Evolutionary conservation across 2,113 vertebrate genomes (phyloP).

Genomic region (Sturnira hondurensis): DNA sequence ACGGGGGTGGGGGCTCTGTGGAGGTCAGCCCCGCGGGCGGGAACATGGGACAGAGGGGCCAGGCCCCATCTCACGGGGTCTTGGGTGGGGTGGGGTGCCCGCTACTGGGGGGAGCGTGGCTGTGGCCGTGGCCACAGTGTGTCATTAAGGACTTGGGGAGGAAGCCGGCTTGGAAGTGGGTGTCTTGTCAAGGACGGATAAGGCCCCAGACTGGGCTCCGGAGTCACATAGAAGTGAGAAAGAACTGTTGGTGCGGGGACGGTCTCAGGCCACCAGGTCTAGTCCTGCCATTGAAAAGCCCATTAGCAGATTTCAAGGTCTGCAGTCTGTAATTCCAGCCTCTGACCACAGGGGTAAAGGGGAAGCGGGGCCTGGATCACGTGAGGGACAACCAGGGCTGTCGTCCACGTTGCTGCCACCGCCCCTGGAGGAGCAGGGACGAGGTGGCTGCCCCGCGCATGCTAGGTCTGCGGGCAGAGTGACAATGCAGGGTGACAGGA

Average conservation of each 20-base stretch:
- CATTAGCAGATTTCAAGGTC: background rate
- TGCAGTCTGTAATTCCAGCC: background rate
- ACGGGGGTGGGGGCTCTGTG: rapidly evolving
- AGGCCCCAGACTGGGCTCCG: background rate
- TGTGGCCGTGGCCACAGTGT: too few relatives aligned
- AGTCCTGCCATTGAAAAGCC: background rate
- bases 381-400: background rate
- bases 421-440: background rate
- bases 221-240: background rate
- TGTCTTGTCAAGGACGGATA: background rate
- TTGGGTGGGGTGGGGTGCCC: rapidly evolving
- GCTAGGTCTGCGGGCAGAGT: background rate
- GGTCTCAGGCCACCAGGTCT: background rate
- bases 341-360: background rate
- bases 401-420: rapidly evolving
- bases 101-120: background rate
- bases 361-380: background rate
- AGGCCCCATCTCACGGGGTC: rapidly evolving
- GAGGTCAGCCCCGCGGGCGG: too few relatives aligned
- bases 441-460: background rate
- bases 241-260: rapidly evolving
- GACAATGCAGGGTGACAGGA: rapidly evolving
- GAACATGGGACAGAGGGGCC: rapidly evolving
- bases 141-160: background rate
- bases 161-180: background rate